These are phyloP conservation scores for Linyphia triangularis DNA, from an alignment of 2,888 invertebrate species.

Conservation along the genomic window DNA sequence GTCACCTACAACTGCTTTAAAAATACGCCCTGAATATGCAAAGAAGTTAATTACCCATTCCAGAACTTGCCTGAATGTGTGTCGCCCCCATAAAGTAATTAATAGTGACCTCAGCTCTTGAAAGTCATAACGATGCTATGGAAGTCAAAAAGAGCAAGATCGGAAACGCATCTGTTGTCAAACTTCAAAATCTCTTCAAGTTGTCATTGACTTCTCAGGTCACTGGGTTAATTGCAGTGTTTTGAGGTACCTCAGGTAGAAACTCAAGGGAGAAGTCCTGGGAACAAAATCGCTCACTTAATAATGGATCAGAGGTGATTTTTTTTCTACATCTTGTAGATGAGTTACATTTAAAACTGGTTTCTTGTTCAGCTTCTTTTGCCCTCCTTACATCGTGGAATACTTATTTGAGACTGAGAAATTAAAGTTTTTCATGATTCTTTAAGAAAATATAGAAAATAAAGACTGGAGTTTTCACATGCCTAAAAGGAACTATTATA, in stretches of 20 bases:
- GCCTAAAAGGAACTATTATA: no score
- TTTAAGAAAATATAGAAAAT: neutral
- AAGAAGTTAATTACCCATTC: slow-evolving; percentile 60
- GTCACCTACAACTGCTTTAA: slow-evolving; percentile 40
- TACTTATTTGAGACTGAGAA: neutral
- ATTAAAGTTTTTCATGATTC: neutral
- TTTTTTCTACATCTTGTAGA: neutral
- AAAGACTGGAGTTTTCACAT: no score
- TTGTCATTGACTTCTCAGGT: slow-evolving; percentile 23
- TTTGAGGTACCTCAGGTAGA: slow-evolving; percentile 11
- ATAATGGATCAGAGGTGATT: neutral
- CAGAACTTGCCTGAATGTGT: slow-evolving; percentile 20
- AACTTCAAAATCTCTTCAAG: slow-evolving; percentile 4
- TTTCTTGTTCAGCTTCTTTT: neutral
- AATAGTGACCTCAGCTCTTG: slow-evolving; percentile 48
- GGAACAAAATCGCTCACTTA: neutral
- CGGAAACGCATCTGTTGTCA: slow-evolving; percentile 6
- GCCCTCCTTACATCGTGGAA: neutral
- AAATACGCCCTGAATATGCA: slow-evolving; percentile 58
- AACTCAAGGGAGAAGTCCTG: neutral
- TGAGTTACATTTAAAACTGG: slow-evolving; percentile 10
- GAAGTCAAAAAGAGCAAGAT: neutral
- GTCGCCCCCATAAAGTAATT: slow-evolving; percentile 19
- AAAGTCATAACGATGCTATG: neutral
- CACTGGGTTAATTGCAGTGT: slow-evolving; percentile 63